phyloP scores from a whole-genome alignment of 2,113 vertebrate species.

The Antigone vipio region DNA sequence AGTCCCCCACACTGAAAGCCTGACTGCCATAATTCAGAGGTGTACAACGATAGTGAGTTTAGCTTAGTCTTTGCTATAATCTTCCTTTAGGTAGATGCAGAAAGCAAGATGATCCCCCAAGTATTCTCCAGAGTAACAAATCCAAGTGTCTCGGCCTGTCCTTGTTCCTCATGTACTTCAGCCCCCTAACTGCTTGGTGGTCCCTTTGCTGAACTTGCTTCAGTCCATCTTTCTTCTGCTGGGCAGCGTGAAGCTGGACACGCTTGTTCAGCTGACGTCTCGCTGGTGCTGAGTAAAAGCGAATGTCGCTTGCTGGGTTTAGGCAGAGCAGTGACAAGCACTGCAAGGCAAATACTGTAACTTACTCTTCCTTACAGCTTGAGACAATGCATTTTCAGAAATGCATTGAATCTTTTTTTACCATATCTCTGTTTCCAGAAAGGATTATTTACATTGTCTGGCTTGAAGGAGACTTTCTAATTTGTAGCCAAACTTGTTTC shows the following conservation, averaged over 20 bases:
- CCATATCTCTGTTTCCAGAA: neutral
- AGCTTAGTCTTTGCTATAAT: neutral
- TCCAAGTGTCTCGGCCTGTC: rapidly evolving
- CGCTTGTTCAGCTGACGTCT: neutral
- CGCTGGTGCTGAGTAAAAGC: neutral
- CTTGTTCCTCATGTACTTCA: neutral
- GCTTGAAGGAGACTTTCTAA: neutral
- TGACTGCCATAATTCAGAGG: neutral
- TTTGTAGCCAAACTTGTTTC: neutral
- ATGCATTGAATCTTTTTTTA: neutral
- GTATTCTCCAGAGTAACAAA: neutral
- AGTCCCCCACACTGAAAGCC: neutral
- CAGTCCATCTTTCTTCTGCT: neutral
- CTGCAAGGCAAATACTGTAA: neutral
- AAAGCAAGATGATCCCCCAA: neutral
- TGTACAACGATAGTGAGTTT: neutral
- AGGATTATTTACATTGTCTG: neutral
- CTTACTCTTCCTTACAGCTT: neutral
- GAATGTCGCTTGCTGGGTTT: neutral
- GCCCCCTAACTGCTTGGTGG: rapidly evolving
- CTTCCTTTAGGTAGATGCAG: neutral
- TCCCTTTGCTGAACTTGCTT: neutral
- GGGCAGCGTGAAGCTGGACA: neutral
- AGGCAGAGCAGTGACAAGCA: neutral
- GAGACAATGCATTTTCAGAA: neutral